Conservation (phyloP, 2,113 vertebrate genomes). For the Barbus barbus region DNA sequence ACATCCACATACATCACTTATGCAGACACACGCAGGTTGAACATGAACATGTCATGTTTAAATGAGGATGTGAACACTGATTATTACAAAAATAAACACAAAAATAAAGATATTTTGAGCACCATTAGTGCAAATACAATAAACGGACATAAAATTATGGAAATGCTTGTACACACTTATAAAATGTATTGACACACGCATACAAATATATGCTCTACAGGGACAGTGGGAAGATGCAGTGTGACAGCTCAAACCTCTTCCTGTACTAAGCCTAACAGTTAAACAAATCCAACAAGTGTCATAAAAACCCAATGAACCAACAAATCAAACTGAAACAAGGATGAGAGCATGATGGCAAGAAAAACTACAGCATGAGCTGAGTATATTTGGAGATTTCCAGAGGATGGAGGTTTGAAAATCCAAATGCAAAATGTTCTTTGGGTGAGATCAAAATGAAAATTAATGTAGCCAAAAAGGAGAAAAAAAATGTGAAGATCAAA, state of each 20-base stretch:
- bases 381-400: neutral
- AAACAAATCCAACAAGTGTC: neutral
- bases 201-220: neutral
- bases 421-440: neutral
- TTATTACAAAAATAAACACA: slow-evolving; percentile 31
- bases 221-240: slow-evolving; percentile 31
- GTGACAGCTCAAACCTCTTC: neutral
- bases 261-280: slow-evolving; percentile 17
- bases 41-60: neutral
- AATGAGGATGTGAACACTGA: slow-evolving; percentile 17
- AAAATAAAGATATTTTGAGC: neutral
- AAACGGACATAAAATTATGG: neutral
- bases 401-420: slow-evolving; percentile 5
- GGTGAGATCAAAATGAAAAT: neutral
- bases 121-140: slow-evolving; percentile 7
- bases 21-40: neutral
- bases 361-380: slow-evolving; percentile 1
- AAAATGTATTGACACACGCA: slow-evolving; percentile 19
- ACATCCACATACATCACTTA: slow-evolving; percentile 3
- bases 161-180: slow-evolving; percentile 22
- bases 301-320: slow-evolving; percentile 21
- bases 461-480: neutral
- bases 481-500: slow-evolving; percentile 8
- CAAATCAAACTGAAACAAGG: slow-evolving; percentile 26
- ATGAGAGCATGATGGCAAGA: slow-evolving; percentile 38